Evolutionary conservation across 2,113 vertebrate species (phyloP).

Genomic region (Anas platyrhynchos): DNA sequence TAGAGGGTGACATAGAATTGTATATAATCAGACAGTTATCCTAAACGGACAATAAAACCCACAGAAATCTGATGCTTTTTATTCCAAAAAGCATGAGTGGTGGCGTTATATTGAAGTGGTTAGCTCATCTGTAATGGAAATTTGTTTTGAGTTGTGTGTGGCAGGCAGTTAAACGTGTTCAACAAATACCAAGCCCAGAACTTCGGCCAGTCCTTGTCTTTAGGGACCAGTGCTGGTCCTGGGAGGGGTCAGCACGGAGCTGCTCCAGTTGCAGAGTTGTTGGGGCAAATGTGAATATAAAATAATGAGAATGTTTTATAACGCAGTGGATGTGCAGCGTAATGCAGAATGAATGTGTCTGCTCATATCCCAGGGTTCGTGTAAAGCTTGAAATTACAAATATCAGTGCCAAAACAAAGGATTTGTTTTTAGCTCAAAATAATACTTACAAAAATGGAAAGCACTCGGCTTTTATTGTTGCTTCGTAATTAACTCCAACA

Average conservation of each 20-base stretch:
- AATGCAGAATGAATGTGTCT: background rate
- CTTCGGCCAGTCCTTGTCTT: background rate
- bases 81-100: background rate
- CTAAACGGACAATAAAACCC: background rate
- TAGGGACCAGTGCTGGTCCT: background rate
- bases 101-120: background rate
- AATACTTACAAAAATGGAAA: conserved; percentile 52
- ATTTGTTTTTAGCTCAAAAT: conserved; percentile 33
- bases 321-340: background rate
- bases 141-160: background rate
- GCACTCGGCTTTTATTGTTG: conserved; percentile 63
- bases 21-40: conserved; percentile 35
- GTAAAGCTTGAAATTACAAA: conserved; percentile 61
- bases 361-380: background rate
- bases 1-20: conserved; percentile 20
- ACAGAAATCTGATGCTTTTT: background rate
- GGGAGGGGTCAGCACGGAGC: background rate
- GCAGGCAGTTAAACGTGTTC: background rate
- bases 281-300: background rate
- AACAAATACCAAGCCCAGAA: background rate
- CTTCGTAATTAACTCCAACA: conserved; percentile 74
- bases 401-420: background rate
- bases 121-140: background rate
- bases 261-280: background rate
- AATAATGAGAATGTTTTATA: background rate